Evolutionary conservation across 2,888 invertebrate species (phyloP).

Genomic region (Eulithis prunata): DNA sequence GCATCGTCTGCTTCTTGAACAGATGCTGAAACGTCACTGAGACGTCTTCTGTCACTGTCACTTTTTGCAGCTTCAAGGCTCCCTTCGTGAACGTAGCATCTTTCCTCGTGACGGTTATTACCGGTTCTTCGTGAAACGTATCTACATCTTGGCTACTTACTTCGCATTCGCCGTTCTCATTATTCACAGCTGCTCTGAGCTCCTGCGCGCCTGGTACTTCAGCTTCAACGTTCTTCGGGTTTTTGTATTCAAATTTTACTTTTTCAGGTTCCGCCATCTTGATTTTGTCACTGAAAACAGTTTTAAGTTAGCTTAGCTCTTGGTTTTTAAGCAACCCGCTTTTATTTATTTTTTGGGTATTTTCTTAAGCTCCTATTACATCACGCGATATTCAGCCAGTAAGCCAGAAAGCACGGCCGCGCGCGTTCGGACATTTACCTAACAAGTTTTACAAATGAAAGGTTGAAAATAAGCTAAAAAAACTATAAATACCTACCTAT

Average conservation of each 20-base stretch:
- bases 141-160: slow-evolving; percentile 38
- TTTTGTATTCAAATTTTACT: slow-evolving; percentile 50
- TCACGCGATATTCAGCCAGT: no score
- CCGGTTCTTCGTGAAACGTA: slow-evolving; percentile 56
- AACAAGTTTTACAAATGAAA: no score
- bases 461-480: no score
- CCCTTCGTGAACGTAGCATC: slow-evolving; percentile 66
- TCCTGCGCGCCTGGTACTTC: slow-evolving; percentile 65
- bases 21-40: slow-evolving; percentile 71
- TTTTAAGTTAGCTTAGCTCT: not conserved
- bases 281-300: slow-evolving; percentile 42
- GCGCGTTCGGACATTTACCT: no score
- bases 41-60: slow-evolving; percentile 69
- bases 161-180: slow-evolving; percentile 32
- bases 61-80: slow-evolving; percentile 66
- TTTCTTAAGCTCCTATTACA: no score
- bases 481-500: no score
- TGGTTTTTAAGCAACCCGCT: no score
- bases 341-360: no score
- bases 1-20: slow-evolving; percentile 64
- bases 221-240: slow-evolving; percentile 56
- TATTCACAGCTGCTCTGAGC: slow-evolving; percentile 47
- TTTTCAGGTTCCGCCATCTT: slow-evolving; percentile 60
- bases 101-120: slow-evolving; percentile 65
- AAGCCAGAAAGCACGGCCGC: no score